A percentile compares a stretch with the other conserved stretches of the same genome.
Conservation (phyloP, 2,113 vertebrate genomes). For the Nansenia antarctica region DNA sequence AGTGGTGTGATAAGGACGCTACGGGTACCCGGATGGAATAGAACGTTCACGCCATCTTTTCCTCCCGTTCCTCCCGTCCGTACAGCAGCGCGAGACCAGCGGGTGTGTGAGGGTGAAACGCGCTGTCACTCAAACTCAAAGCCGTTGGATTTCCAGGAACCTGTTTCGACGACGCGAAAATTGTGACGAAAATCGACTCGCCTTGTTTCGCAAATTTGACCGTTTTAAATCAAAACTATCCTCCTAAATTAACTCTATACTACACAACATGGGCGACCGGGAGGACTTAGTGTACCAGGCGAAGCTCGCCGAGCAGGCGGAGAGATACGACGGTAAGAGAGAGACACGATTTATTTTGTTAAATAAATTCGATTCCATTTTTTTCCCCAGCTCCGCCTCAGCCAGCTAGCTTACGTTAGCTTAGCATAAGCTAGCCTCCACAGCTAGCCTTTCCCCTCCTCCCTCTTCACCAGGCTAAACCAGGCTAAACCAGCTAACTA, state of each 20-base stretch:
- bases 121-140: too few species aligned
- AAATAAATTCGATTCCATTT: slow-evolving; percentile 26
- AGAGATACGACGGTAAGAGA: slow-evolving; percentile 93
- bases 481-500: background rate
- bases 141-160: slow-evolving; percentile 65
- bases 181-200: slow-evolving; percentile 58
- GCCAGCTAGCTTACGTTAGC: slow-evolving; percentile 34
- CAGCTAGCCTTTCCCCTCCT: background rate
- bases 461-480: background rate
- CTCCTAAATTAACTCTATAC: slow-evolving; percentile 70
- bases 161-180: too few species aligned
- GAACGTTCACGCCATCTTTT: slow-evolving; percentile 75
- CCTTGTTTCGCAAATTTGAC: slow-evolving; percentile 61
- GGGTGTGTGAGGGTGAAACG: slow-evolving; percentile 71
- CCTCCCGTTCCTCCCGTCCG: too few species aligned
- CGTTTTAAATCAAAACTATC: slow-evolving; percentile 65
- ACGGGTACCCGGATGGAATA: slow-evolving; percentile 72
- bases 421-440: background rate
- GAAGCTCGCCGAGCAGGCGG: slow-evolving; percentile 96
- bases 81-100: too few species aligned
- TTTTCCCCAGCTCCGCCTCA: too few species aligned
- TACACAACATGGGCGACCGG: slow-evolving; percentile 87
- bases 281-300: slow-evolving; percentile 94
- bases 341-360: slow-evolving; percentile 23
- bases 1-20: too few species aligned